Evolutionary conservation across 92 coral and sea anemone genomes (phyloP), one percentile per base, ranked within the genome.

Genomic region (Meandrina meandrites): DNA sequence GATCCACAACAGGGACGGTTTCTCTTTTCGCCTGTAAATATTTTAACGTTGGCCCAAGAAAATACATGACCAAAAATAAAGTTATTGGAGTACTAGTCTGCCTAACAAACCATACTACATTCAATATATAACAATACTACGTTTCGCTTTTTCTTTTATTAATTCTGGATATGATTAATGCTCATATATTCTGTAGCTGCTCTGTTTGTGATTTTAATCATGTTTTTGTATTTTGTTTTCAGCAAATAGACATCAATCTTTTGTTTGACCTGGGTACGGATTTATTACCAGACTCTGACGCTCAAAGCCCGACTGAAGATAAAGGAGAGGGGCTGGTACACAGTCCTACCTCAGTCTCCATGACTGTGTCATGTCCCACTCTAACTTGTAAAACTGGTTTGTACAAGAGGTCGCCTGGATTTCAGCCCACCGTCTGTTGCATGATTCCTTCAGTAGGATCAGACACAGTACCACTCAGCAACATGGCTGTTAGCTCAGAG

Each of bases 381-480:
- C 84, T 95, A 30, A 81, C 77, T 28, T 93, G 94, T 56, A 97
- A 92, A 84, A 86, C 93, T 34, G 99, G 98, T 12, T 69, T 89
- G 42, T 91, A 78, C 79, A 97, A 95, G 86, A 81, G 99, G 51
- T 96, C 93, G 0, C 92, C 97, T 21, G 99, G 99, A 24, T 97
- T 97, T 74, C 99, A 97, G 89, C 94, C 96, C 13, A 90, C 94
- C 57, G 79, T 97, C 27, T 93, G 96, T 48, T 95, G 99, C 87
- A 85, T 92, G 54, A 88, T 90, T 12, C 89, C 90, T 1, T 80
- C 92, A 16, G 88, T 88, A 12, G 80, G 92, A 16, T 76, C 82
- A 3, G 97, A 95, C 79, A 82, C 84, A 10, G 90, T 94, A 76
- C 99, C 99, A 28, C 76, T 95, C 56, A 90, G 94, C 67, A 86